A percentile compares a stretch with the other conserved stretches of the same genome.
phyloP scores from a whole-genome alignment of 2,113 vertebrate genomes.

The Phrynocephalus versicolor region DNA sequence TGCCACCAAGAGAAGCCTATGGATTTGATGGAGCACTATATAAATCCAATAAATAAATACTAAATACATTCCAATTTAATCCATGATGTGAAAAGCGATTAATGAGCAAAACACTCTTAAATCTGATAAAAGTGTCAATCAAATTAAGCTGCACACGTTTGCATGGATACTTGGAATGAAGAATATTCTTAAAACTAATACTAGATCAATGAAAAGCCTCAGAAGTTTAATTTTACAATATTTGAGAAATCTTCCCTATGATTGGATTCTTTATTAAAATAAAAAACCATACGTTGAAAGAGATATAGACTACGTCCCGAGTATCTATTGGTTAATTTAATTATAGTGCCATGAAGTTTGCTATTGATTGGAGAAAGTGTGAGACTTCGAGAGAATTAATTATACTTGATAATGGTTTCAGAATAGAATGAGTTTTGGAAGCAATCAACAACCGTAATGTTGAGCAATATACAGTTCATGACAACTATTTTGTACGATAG shows the following conservation, averaged over 20 bases:
- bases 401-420: neutral
- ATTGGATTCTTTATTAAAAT: neutral
- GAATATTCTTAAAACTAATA: neutral
- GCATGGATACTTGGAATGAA: neutral
- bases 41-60: too few relatives aligned
- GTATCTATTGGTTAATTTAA: slow-evolving; percentile 17
- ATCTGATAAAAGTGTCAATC: neutral
- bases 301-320: neutral
- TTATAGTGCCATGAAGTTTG: neutral
- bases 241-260: neutral
- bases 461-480: neutral
- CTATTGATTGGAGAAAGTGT: neutral
- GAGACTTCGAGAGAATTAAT: neutral
- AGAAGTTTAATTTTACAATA: neutral
- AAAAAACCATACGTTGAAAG: slow-evolving; percentile 3
- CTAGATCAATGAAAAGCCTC: neutral
- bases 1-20: too few relatives aligned
- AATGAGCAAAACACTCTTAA: neutral
- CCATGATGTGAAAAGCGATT: neutral
- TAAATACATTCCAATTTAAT: neutral
- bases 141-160: neutral
- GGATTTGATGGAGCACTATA: too few relatives aligned
- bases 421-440: slow-evolving; percentile 1
- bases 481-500: neutral
- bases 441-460: fast-evolving